These are phyloP conservation scores for Adelosebastes latens DNA, from an alignment of 2,797 vertebrate genomes.

Conservation along the genomic window DNA sequence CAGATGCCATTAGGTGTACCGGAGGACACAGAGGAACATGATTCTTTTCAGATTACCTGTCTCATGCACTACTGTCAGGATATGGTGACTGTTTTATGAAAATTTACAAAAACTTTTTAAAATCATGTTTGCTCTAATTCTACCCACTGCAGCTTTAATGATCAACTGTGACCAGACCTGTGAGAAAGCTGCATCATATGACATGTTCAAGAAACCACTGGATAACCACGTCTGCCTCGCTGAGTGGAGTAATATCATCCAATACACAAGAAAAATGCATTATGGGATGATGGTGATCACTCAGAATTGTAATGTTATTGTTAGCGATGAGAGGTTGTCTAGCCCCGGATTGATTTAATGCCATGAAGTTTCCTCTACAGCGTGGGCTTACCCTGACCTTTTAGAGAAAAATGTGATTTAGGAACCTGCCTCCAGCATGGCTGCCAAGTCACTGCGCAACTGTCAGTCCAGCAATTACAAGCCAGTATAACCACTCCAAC, in stretches of 20 bases:
- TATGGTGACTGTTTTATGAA: too few species aligned
- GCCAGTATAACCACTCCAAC: conserved; percentile 28
- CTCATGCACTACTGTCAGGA: too few species aligned
- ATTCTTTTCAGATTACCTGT: too few species aligned
- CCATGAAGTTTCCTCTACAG: conserved; percentile 32
- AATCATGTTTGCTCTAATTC: too few species aligned
- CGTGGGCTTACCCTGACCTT: conserved; percentile 52
- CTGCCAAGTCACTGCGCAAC: conserved; percentile 43
- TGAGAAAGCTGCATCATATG: conserved; percentile 5
- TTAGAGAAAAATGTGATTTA: conserved; percentile 53
- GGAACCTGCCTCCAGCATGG: conserved; percentile 18
- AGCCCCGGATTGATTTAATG: conserved; percentile 57
- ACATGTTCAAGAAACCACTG: conserved; percentile 18
- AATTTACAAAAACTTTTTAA: too few species aligned
- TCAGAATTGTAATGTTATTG: conserved; percentile 48
- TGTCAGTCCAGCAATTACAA: conserved; percentile 22
- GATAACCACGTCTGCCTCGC: background rate
- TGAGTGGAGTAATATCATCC: conserved; percentile 22
- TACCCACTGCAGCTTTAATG: background rate
- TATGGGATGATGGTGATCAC: conserved; percentile 33
- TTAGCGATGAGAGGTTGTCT: conserved; percentile 46
- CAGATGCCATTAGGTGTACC: too few species aligned
- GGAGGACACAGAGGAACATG: too few species aligned
- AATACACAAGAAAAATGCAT: conserved; percentile 40
- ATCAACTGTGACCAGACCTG: conserved; percentile 4